Percentiles rank a stretch among this genome's conserved stretches.
Conservation (phyloP, 2,113 vertebrate species). For the Propithecus coquereli region DNA sequence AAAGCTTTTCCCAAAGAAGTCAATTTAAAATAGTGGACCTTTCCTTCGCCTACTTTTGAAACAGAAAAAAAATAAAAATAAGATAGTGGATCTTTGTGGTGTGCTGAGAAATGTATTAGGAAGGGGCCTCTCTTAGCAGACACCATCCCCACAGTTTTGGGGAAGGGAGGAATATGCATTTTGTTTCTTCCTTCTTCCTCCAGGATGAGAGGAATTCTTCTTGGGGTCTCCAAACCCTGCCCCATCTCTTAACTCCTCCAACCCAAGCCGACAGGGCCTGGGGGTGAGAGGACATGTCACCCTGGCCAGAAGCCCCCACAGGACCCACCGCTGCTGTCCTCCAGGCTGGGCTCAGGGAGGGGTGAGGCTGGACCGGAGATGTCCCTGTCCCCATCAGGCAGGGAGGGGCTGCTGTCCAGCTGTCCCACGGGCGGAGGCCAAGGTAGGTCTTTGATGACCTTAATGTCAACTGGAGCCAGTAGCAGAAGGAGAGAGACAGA, state of each 20-base stretch:
- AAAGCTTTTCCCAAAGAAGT: background rate
- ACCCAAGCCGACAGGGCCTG: background rate
- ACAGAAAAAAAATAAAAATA: too few species aligned
- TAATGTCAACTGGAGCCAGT: slow-evolving; percentile 95
- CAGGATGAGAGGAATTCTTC: background rate
- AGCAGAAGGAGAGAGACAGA: slow-evolving; percentile 40
- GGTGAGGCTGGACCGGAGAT: slow-evolving; percentile 77
- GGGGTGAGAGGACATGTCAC: background rate
- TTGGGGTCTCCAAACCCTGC: background rate
- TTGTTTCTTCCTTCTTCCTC: background rate
- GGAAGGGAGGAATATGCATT: background rate
- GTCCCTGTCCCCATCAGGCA: slow-evolving; percentile 84
- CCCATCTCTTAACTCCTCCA: background rate
- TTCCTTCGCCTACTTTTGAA: too few species aligned
- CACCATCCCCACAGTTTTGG: background rate
- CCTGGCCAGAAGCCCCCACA: slow-evolving; percentile 46
- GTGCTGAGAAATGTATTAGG: background rate
- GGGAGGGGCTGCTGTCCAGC: slow-evolving; percentile 90
- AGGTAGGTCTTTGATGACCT: slow-evolving; percentile 98
- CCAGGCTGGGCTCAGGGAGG: slow-evolving; percentile 75
- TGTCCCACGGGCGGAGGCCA: slow-evolving; percentile 98
- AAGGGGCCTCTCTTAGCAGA: background rate
- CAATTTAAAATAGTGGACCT: background rate
- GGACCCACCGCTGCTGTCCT: slow-evolving; percentile 86
- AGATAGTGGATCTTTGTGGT: background rate